Conservation (phyloP, 2,113 vertebrate species). For the Centropus bengalensis region DNA sequence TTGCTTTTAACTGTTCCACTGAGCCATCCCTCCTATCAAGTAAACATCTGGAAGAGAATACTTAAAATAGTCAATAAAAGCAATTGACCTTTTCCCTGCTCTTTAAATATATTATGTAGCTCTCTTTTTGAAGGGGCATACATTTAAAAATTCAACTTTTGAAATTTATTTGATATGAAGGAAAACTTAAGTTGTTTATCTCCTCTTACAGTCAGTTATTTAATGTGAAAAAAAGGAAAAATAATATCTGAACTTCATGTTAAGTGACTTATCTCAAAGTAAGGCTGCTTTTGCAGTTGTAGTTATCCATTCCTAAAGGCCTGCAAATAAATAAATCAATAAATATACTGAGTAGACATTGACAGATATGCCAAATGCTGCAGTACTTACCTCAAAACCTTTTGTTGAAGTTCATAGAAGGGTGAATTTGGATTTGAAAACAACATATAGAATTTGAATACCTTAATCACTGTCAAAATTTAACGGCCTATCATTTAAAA, state of each 20-base stretch:
- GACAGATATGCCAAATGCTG: background rate
- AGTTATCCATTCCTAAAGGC: background rate
- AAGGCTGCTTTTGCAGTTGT: background rate
- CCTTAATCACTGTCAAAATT: background rate
- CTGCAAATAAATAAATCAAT: background rate
- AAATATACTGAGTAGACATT: background rate
- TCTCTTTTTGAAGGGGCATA: background rate
- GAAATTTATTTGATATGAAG: background rate
- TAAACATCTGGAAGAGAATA: background rate
- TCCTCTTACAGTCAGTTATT: background rate
- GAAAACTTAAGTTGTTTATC: background rate
- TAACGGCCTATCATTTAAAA: background rate
- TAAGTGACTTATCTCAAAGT: background rate
- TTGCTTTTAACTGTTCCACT: background rate
- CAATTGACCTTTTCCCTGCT: background rate
- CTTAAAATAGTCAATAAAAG: constrained; percentile 11
- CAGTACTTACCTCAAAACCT: background rate
- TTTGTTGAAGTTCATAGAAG: background rate
- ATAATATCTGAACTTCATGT: background rate
- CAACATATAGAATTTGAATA: background rate
- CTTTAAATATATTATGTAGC: background rate
- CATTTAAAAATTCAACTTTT: background rate
- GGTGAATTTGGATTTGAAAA: background rate
- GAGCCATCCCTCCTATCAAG: background rate
- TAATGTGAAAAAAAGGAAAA: background rate